Evolutionary conservation across 1,140 invertebrate species (phyloP).

Genomic region (Drosophila lowei): DNA sequence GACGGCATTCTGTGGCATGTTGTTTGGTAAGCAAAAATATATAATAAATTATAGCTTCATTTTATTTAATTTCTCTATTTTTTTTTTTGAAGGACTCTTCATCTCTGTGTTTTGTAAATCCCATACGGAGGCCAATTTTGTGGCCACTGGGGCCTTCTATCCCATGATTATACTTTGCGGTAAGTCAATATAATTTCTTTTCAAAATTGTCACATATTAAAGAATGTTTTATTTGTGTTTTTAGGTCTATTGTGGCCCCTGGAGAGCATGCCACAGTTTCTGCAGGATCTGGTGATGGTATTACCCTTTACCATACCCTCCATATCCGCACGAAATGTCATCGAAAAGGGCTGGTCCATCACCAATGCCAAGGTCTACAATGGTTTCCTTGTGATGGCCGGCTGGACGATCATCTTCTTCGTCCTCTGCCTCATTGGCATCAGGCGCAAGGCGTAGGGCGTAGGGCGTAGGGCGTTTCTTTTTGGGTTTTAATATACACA

Average conservation of each 20-base stretch:
- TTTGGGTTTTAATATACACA: too few species aligned
- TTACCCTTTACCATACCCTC: conserved; percentile 88
- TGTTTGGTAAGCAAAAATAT: conserved; percentile 85
- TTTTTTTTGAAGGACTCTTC: conserved; percentile 84
- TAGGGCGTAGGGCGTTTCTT: background rate
- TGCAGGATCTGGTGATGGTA: conserved; percentile 85
- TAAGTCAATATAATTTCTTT: conserved; percentile 82
- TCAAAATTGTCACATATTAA: background rate
- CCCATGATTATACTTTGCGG: conserved; percentile 93
- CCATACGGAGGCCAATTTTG: conserved; percentile 91
- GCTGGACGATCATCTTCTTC: conserved; percentile 85
- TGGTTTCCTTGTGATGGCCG: conserved; percentile 85
- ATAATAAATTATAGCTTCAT: background rate
- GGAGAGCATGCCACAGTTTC: conserved; percentile 88
- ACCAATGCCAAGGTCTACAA: conserved; percentile 85
- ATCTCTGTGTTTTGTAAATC: conserved; percentile 91
- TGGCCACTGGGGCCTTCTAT: conserved; percentile 93
- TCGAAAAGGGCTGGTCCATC: conserved; percentile 86
- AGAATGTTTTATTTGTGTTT: background rate
- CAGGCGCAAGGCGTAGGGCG: conserved; percentile 75
- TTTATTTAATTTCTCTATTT: background rate
- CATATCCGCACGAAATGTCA: conserved; percentile 86
- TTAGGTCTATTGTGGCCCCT: conserved; percentile 95
- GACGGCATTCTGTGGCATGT: conserved; percentile 88
- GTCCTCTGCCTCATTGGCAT: conserved; percentile 83